These are phyloP conservation scores for Dasysyrphus tricinctus DNA, from an alignment of 2,888 invertebrate genomes.

Conservation along the genomic window DNA sequence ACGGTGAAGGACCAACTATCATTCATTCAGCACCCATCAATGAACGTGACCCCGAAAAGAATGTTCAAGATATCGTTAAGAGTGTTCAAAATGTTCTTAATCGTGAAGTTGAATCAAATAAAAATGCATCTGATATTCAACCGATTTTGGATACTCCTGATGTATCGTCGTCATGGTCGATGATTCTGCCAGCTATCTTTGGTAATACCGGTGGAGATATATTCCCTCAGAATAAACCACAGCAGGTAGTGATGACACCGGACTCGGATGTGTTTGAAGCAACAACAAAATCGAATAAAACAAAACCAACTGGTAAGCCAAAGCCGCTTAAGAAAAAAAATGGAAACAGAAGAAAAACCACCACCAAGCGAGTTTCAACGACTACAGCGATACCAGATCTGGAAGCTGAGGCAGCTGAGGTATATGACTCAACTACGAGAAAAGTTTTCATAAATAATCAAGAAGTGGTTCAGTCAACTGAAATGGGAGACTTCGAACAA, in stretches of 20 bases:
- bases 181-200: constrained; percentile 91
- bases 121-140: constrained; percentile 84
- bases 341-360: constrained; percentile 79
- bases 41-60: constrained; percentile 86
- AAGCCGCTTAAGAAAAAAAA: constrained; percentile 81
- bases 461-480: constrained; percentile 79
- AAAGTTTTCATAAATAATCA: constrained; percentile 81
- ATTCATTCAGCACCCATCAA: constrained; percentile 80
- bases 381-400: constrained; percentile 76
- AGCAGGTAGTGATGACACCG: constrained; percentile 83
- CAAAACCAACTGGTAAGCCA: constrained; percentile 78
- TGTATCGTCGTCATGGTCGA: constrained; percentile 91
- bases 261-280: constrained; percentile 82
- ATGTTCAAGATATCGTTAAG: constrained; percentile 91
- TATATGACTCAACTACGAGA: constrained; percentile 79
- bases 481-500: constrained; percentile 54
- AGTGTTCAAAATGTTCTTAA: constrained; percentile 93
- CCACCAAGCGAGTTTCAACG: constrained; percentile 69
- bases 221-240: constrained; percentile 85
- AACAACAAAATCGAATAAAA: constrained; percentile 77
- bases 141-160: constrained; percentile 88
- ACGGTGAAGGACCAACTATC: constrained; percentile 86
- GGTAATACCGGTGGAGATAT: constrained; percentile 88
- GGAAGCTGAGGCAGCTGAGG: constrained; percentile 77
- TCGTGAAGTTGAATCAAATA: constrained; percentile 87